phyloP scores from a whole-genome alignment of 2,888 invertebrate species.

The Tryphoninae sp. region DNA sequence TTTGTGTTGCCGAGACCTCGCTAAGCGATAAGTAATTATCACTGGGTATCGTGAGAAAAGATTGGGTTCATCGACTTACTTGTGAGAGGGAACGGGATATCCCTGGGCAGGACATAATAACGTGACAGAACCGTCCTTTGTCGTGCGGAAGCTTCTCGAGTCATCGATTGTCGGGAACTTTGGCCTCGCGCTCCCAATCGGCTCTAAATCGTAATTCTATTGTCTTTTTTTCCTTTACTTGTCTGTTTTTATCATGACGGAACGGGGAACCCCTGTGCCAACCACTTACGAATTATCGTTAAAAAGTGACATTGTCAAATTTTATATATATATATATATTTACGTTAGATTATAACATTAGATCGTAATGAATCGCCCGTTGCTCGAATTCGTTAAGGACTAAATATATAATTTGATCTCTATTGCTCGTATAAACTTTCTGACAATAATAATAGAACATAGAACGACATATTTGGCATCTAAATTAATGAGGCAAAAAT shows the following conservation, averaged over 20 bases:
- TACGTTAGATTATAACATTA: neutral
- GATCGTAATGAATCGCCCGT: neutral
- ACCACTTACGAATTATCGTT: conserved; percentile 82
- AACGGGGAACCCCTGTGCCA: conserved; percentile 86
- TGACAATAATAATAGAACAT: neutral
- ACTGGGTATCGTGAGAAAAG: conserved; percentile 50
- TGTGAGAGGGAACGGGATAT: conserved; percentile 84
- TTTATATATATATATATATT: neutral
- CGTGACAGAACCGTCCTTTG: conserved; percentile 81
- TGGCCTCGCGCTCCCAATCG: conserved; percentile 84
- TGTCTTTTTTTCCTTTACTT: conserved; percentile 30
- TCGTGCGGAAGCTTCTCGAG: conserved; percentile 75
- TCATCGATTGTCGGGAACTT: conserved; percentile 82
- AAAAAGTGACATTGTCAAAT: conserved; percentile 13
- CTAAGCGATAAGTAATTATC: neutral
- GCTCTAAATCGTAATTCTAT: conserved; percentile 79
- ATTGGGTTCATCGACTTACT: conserved; percentile 79
- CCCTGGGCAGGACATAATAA: conserved; percentile 89
- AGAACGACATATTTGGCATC: neutral
- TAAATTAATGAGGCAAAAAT: neutral
- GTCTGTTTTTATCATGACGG: conserved; percentile 53
- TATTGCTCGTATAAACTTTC: neutral
- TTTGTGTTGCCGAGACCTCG: conserved; percentile 18
- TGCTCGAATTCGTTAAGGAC: neutral
- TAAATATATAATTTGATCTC: neutral